Percentiles rank a stretch among this genome's conserved stretches.
Conservation (phyloP, 2,797 vertebrate species). For the Sylvilagus floridanus region DNA sequence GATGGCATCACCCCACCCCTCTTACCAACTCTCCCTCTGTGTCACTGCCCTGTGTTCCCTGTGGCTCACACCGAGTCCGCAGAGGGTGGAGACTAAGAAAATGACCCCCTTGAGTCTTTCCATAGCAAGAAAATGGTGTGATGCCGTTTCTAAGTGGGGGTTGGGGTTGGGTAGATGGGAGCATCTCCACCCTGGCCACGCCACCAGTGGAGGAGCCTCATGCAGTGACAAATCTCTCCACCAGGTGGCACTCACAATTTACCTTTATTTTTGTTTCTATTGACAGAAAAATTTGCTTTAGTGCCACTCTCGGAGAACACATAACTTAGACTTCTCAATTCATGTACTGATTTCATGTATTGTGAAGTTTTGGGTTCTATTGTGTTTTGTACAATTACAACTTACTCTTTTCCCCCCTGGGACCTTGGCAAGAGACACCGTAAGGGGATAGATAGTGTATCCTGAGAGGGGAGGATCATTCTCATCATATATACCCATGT, state of each 20-base stretch:
- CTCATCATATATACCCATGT: not conserved
- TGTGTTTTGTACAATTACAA: not conserved
- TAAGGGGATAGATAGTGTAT: not conserved
- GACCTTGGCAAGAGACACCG: not conserved
- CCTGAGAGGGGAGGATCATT: not conserved
- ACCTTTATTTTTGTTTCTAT: conserved; percentile 58
- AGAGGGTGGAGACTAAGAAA: not conserved
- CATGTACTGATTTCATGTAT: not conserved
- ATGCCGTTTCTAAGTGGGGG: not conserved
- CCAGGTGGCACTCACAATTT: conserved; percentile 72
- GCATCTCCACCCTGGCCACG: not conserved
- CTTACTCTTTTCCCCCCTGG: not conserved
- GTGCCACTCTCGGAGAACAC: not conserved
- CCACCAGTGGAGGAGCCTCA: not conserved
- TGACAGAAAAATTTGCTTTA: not conserved
- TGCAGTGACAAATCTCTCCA: conserved; percentile 54
- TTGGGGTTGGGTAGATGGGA: not conserved
- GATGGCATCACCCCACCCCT: not conserved
- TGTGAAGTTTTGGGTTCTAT: not conserved
- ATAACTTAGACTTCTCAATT: not conserved
- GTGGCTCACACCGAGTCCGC: not conserved
- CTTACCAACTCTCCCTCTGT: not conserved
- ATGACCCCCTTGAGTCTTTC: accelerated
- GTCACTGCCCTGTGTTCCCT: not conserved
- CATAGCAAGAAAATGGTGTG: not conserved